Base-by-base conservation (phyloP, 2,888 invertebrate genomes). In the Pristionchus fissidentatus region DNA sequence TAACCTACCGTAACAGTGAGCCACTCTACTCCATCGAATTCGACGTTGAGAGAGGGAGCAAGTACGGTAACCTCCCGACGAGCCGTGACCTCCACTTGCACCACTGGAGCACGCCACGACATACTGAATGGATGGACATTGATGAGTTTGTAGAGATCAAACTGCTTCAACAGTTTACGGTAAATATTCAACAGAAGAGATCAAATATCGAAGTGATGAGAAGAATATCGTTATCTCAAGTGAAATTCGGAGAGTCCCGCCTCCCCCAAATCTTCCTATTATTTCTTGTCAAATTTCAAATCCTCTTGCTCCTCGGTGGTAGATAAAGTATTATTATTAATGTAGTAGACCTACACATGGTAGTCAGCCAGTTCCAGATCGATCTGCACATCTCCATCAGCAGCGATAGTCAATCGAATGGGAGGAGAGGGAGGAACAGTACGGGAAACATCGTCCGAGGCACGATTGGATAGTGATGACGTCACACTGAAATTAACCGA, bases 351-450 rank as follows among this genome's bases (percentile, higher is more conserved):
- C 62, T 55, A 85, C 85, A 88, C 60, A 60, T 89, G 89, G 29
- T 87, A 86, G 10, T 85, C 80, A 8, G 89, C 90, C 29, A 89
- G 84, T 29, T 84, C 84, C 84, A 89, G 89, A 52, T 62, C 84
- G 35, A 89, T 70, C 15, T 86, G 87, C 7, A 90, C 87, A 38
- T 85, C 83, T 41, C 84, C 81, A 57, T 88, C 85, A 41, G 86
- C 84, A 8, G 57, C 49, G 43, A 87, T 19, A 41, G 77, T 66
- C 19, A 84, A n/a, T 41, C 62, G 38, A 41, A 81, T 52, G 38
- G 84, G 83, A 38, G 55, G 38, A 29, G 70, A 35, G 35, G 73
- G 55, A 73, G 46, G 83, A 46, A 32, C 13, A 62, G 43, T 13
- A 29, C 29, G 43, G 46, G 49, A 32, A 22, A 3, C 0, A 19